Percentiles rank a stretch among this genome's conserved stretches.
These are phyloP conservation scores for Bathynomus jamesi DNA, from an alignment of 1,140 invertebrate genomes.

Conservation along the genomic window DNA sequence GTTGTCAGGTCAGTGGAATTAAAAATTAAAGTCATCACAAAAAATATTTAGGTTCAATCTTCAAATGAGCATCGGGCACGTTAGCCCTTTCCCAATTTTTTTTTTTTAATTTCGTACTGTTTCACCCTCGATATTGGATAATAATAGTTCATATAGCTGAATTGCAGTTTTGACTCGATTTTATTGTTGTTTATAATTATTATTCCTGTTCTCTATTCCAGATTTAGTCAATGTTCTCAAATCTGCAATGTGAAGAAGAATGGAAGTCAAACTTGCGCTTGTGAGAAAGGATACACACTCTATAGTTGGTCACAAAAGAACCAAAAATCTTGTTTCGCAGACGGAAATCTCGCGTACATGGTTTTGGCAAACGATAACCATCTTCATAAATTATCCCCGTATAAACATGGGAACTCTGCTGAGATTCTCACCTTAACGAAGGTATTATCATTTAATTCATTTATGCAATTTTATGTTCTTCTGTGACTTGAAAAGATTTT, in stretches of 20 bases:
- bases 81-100: no score
- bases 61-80: no score
- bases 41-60: no score
- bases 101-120: no score
- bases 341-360: conserved; percentile 50
- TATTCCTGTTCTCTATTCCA: conserved; percentile 19
- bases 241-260: conserved; percentile 59
- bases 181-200: background rate
- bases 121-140: no score
- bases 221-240: conserved; percentile 65
- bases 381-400: conserved; percentile 53
- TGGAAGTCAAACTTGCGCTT: conserved; percentile 55
- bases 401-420: conserved; percentile 50
- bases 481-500: background rate
- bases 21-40: no score
- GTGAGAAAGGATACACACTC: conserved; percentile 55
- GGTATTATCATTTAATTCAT: conserved; percentile 7
- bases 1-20: no score
- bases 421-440: conserved; percentile 19
- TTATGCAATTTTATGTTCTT: background rate
- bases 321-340: conserved; percentile 42
- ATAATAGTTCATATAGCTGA: no score
- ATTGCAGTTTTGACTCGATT: no score
- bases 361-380: conserved; percentile 57
- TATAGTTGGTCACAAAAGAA: conserved; percentile 35